phyloP scores from a whole-genome alignment of 2,888 invertebrate genomes.

The Pristionchus exspectatus region DNA sequence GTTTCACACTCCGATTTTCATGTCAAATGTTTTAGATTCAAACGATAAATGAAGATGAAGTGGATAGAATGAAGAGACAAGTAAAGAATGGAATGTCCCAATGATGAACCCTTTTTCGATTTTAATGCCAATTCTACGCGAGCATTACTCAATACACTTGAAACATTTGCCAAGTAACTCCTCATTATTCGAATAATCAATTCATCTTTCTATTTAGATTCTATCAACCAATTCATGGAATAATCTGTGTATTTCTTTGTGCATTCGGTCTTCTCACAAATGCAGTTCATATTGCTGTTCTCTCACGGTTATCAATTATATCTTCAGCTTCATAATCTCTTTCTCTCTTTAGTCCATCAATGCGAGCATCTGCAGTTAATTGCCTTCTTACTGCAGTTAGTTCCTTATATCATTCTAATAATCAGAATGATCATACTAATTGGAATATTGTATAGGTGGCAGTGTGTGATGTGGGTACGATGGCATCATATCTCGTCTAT shows the following conservation, averaged over 20 bases:
- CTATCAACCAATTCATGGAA: slow-evolving; percentile 76
- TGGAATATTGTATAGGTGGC: slow-evolving; percentile 62
- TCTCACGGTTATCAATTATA: slow-evolving; percentile 61
- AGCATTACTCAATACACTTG: slow-evolving; percentile 63
- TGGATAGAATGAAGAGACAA: background rate
- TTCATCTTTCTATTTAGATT: slow-evolving; percentile 60
- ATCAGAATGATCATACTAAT: background rate
- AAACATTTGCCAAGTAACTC: slow-evolving; percentile 67
- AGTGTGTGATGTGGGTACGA: slow-evolving; percentile 75
- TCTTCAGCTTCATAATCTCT: background rate
- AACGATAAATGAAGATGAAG: background rate
- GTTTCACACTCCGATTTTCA: background rate
- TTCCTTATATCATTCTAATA: background rate
- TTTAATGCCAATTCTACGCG: slow-evolving; percentile 68
- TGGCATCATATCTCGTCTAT: slow-evolving; percentile 75
- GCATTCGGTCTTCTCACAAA: slow-evolving; percentile 76
- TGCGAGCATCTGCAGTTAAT: slow-evolving; percentile 72
- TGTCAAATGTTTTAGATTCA: background rate
- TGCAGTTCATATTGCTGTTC: slow-evolving; percentile 74
- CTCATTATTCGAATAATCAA: no score
- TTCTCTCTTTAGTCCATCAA: slow-evolving; percentile 58
- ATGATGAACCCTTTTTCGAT: slow-evolving; percentile 73
- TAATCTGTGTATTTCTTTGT: slow-evolving; percentile 74
- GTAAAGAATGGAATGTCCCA: slow-evolving; percentile 69
- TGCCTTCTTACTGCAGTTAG: slow-evolving; percentile 72